Evolutionary conservation across 2,113 vertebrate genomes (phyloP).

Genomic region (Tragelaphus buxtoni): DNA sequence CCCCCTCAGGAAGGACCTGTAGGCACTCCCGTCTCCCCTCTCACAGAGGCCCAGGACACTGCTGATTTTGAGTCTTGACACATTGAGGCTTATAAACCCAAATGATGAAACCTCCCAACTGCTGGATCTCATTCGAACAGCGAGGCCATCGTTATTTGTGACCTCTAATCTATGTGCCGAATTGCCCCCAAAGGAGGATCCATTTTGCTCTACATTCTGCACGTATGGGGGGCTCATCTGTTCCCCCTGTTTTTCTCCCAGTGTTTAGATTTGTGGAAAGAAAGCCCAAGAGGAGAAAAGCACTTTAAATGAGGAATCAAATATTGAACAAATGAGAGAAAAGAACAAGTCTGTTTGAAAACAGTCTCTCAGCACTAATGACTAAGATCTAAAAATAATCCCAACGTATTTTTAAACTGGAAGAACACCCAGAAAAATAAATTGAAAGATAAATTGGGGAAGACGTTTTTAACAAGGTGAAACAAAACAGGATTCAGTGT

Average conservation of each 20-base stretch:
- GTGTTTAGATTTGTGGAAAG: background rate
- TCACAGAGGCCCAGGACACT: accelerated
- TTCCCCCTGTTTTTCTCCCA: background rate
- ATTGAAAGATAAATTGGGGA: constrained; percentile 48
- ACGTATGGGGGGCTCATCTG: background rate
- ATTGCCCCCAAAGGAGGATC: background rate
- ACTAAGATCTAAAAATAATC: constrained; percentile 68
- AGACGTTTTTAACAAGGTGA: constrained; percentile 46
- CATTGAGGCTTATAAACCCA: accelerated
- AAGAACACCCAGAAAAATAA: constrained; percentile 59
- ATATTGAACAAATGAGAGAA: constrained; percentile 41
- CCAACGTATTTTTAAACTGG: constrained; percentile 53
- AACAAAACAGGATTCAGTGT: background rate
- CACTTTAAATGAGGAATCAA: constrained; percentile 14
- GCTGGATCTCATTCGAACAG: no score
- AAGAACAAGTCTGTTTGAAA: constrained; percentile 64
- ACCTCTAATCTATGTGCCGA: background rate
- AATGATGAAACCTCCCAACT: accelerated
- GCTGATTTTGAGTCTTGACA: background rate
- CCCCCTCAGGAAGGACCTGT: no score
- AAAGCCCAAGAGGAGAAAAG: background rate
- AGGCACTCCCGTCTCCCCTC: accelerated
- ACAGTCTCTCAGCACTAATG: constrained; percentile 55
- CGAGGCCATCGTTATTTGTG: background rate
- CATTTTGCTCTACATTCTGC: background rate